Conservation (phyloP, 2,888 invertebrate species). For the Aproaerema taeniolella region DNA sequence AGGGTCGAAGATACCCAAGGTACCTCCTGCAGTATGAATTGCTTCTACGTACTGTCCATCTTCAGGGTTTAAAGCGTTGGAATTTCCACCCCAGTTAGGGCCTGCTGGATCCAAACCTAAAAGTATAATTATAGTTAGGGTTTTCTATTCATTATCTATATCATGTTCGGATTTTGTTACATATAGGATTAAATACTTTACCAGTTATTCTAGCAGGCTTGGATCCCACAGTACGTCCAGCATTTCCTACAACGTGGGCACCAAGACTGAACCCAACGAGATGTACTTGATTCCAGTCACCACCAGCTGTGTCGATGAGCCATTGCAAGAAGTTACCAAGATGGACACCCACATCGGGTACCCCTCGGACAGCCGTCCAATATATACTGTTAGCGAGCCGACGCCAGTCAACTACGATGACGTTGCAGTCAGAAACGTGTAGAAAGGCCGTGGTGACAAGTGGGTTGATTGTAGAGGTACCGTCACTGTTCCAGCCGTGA, state of each 20-base stretch:
- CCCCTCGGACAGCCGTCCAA: slow-evolving; percentile 26
- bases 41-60: slow-evolving; percentile 58
- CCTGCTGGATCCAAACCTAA: slow-evolving; percentile 61
- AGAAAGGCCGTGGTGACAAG: slow-evolving; percentile 43
- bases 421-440: slow-evolving; percentile 44
- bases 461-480: slow-evolving; percentile 37
- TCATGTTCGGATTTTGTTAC: not conserved
- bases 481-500: slow-evolving; percentile 55
- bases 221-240: slow-evolving; percentile 45
- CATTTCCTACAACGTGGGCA: slow-evolving; percentile 54
- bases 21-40: slow-evolving; percentile 52
- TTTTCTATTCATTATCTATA: not conserved
- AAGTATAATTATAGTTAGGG: not conserved
- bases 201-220: slow-evolving; percentile 53
- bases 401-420: slow-evolving; percentile 63
- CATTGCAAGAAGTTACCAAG: slow-evolving; percentile 50
- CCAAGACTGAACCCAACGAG: slow-evolving; percentile 61
- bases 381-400: slow-evolving; percentile 27
- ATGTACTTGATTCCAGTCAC: slow-evolving; percentile 53
- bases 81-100: slow-evolving; percentile 43
- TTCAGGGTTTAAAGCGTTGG: slow-evolving; percentile 31
- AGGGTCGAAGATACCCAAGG: slow-evolving; percentile 38
- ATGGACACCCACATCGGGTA: slow-evolving; percentile 41
- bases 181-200: slow-evolving; percentile 25
- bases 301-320: slow-evolving; percentile 46